phyloP scores from a whole-genome alignment of 2,113 vertebrate genomes.

The Rynchops niger region DNA sequence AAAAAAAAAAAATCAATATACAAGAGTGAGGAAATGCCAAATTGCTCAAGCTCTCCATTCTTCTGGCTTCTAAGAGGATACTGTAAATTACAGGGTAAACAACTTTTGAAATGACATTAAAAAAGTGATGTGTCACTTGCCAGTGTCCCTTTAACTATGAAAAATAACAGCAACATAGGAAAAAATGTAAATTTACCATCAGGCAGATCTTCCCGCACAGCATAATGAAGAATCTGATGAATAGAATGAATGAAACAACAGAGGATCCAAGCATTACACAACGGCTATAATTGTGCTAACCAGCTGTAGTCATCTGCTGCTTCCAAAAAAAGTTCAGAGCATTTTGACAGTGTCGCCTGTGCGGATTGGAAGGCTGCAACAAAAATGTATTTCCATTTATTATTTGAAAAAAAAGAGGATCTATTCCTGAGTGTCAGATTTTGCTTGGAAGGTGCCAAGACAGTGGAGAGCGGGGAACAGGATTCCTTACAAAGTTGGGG shows the following conservation, averaged over 20 bases:
- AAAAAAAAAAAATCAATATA: background rate
- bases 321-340: slow-evolving; percentile 67
- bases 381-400: slow-evolving; percentile 54
- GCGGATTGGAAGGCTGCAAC: slow-evolving; percentile 14
- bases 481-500: background rate
- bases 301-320: slow-evolving; percentile 71
- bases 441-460: slow-evolving; percentile 50
- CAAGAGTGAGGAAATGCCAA: background rate
- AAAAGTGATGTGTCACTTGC: slow-evolving; percentile 26
- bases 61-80: slow-evolving; percentile 25
- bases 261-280: slow-evolving; percentile 44
- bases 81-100: slow-evolving; percentile 49
- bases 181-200: slow-evolving; percentile 56
- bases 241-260: slow-evolving; percentile 50
- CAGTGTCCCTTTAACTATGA: slow-evolving; percentile 29
- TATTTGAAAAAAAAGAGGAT: background rate
- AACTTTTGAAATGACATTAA: background rate
- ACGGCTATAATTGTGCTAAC: slow-evolving; percentile 62
- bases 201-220: slow-evolving; percentile 21
- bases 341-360: slow-evolving; percentile 18
- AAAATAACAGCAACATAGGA: slow-evolving; percentile 3
- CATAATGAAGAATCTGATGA: slow-evolving; percentile 23
- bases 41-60: slow-evolving; percentile 3
- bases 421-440: slow-evolving; percentile 33
- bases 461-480: background rate